These are phyloP conservation scores for Pterocles gutturalis DNA, from an alignment of 2,113 vertebrate species.

Conservation along the genomic window DNA sequence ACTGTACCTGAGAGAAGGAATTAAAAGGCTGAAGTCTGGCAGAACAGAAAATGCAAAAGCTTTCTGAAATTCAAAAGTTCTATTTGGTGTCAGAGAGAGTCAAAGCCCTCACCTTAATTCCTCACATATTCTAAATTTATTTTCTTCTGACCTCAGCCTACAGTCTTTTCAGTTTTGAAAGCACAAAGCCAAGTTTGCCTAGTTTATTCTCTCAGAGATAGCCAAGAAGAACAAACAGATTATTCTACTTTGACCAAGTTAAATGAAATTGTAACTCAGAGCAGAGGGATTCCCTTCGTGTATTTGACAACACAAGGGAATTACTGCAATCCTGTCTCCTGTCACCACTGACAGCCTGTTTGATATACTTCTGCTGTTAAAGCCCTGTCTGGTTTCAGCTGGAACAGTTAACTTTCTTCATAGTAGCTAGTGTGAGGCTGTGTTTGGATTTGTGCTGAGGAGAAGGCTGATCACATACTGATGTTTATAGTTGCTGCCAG, in stretches of 20 bases:
- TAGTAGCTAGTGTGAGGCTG: no score
- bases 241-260: neutral
- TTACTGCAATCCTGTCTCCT: neutral
- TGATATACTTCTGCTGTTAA: neutral
- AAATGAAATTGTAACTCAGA: constrained; percentile 8
- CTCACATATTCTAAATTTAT: neutral
- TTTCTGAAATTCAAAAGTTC: neutral
- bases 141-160: neutral
- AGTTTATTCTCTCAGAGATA: neutral
- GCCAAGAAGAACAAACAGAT: neutral
- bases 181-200: neutral
- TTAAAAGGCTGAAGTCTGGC: neutral
- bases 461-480: no score
- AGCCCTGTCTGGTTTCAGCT: neutral
- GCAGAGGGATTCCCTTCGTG: neutral
- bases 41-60: neutral
- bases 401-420: no score
- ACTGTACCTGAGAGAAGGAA: neutral
- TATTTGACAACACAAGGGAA: neutral
- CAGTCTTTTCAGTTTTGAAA: neutral
- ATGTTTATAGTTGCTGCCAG: no score
- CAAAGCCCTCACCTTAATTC: neutral
- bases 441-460: no score
- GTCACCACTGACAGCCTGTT: neutral
- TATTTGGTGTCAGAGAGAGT: neutral